Conservation (phyloP, 1,140 invertebrate species). For the Triops longicaudatus region DNA sequence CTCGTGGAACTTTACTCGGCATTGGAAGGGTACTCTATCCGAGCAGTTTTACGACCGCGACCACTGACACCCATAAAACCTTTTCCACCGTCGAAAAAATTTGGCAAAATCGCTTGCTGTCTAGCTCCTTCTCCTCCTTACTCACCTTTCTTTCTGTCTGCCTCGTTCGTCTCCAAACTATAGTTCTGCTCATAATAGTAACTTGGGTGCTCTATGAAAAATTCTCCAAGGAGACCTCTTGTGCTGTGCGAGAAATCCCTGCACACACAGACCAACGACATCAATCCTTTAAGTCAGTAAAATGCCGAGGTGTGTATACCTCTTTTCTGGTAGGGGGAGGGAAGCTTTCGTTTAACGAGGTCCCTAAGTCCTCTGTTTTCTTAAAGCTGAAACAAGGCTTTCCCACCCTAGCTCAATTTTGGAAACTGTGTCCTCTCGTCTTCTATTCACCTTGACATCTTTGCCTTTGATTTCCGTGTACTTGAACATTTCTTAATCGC, state of each 20-base stretch:
- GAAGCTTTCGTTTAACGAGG: background rate
- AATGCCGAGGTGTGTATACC: background rate
- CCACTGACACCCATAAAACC: slow-evolving; percentile 10
- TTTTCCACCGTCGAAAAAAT: background rate
- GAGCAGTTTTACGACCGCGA: slow-evolving; percentile 5
- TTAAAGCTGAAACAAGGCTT: background rate
- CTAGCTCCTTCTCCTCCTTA: background rate
- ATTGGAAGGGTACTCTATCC: background rate
- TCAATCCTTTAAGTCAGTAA: slow-evolving; percentile 7
- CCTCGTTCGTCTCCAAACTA: background rate
- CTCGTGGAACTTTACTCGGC: background rate
- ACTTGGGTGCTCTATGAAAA: slow-evolving; percentile 5
- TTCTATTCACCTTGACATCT: slow-evolving; percentile 4
- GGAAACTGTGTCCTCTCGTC: slow-evolving; percentile 8
- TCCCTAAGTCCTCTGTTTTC: slow-evolving; percentile 6
- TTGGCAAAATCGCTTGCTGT: background rate
- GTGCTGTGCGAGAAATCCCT: background rate
- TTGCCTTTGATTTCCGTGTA: background rate
- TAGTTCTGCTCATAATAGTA: slow-evolving; percentile 1
- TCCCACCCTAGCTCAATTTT: background rate
- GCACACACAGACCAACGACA: background rate
- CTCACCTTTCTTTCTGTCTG: slow-evolving; percentile 1
- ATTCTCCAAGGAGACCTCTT: background rate
- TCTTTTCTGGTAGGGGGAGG: background rate
- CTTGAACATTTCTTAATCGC: background rate